Percentiles rank a stretch among this genome's conserved stretches.
phyloP scores from a whole-genome alignment of 2,797 vertebrate genomes.

The Ciconia nigra region DNA sequence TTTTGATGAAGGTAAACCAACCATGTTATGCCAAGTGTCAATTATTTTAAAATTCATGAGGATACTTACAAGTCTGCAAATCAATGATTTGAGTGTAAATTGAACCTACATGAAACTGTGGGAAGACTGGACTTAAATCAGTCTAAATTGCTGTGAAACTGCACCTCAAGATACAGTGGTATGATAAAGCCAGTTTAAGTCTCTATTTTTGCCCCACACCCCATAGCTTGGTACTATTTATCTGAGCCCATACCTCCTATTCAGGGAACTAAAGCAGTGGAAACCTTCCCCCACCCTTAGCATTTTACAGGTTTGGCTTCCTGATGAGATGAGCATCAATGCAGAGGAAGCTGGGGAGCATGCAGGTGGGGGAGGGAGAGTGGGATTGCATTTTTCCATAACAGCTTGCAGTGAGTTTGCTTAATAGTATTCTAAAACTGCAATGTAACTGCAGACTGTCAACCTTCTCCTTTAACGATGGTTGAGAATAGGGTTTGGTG shows the following conservation, averaged over 20 bases:
- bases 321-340: background rate
- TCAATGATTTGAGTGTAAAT: background rate
- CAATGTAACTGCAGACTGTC: background rate
- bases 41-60: background rate
- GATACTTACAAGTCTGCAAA: background rate
- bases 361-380: fast-evolving
- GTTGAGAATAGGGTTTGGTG: background rate
- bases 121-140: background rate
- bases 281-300: background rate
- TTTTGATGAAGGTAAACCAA: background rate
- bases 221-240: background rate
- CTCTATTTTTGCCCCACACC: background rate
- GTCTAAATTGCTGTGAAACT: conserved; percentile 1
- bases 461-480: background rate
- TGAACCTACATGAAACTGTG: background rate
- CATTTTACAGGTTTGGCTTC: background rate
- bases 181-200: background rate
- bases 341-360: background rate
- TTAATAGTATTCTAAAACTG: background rate
- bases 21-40: background rate
- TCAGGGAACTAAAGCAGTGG: background rate
- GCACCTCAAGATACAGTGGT: background rate
- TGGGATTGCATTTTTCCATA: background rate
- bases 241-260: background rate
- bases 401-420: background rate